phyloP scores from a whole-genome alignment of 2,888 invertebrate species.

The Norana najaformis region DNA sequence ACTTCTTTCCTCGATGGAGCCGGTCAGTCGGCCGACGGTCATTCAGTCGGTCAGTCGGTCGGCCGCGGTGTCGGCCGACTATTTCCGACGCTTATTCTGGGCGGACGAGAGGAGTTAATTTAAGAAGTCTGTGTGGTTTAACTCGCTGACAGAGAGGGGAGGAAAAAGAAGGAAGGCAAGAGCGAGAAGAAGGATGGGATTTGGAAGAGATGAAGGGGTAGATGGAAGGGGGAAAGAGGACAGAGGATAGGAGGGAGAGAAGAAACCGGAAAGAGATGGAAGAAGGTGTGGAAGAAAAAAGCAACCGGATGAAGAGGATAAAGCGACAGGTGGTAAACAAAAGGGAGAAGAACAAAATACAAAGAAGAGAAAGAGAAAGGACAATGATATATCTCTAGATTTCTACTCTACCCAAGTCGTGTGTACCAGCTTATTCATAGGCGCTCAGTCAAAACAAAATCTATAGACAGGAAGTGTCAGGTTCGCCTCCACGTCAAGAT shows the following conservation, averaged over 20 bases:
- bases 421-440: too few species aligned
- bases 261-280: background rate
- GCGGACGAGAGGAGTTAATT: slow-evolving; percentile 5
- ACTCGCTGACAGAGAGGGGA: background rate
- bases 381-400: too few species aligned
- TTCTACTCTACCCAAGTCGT: too few species aligned
- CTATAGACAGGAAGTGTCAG: too few species aligned
- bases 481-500: too few species aligned
- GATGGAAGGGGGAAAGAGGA: background rate
- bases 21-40: background rate
- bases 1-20: background rate
- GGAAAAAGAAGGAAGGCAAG: background rate
- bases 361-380: background rate
- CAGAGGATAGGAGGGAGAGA: too few species aligned
- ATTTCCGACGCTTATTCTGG: background rate
- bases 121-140: background rate
- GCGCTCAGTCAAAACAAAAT: too few species aligned
- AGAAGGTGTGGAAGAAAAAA: background rate
- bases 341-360: background rate
- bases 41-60: background rate
- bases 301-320: background rate
- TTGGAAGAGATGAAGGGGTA: background rate
- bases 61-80: too few species aligned
- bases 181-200: background rate
- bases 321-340: too few species aligned